Conservation (phyloP, 2,888 invertebrate genomes). For the Urechis unicinctus region DNA sequence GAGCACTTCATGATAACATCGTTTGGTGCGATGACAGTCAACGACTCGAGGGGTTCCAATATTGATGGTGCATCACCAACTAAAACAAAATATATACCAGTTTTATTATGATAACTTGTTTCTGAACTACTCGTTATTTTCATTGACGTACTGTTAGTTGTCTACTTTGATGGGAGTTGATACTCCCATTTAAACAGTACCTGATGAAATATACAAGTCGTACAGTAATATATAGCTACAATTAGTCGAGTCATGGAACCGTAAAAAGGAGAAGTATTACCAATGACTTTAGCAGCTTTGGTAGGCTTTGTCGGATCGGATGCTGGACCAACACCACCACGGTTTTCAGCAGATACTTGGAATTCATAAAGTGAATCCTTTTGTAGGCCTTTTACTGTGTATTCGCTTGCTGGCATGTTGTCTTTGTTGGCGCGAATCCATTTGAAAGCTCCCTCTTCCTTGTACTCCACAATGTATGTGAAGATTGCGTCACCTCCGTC, state of each 20-base stretch:
- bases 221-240: too few species aligned
- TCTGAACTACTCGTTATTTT: too few species aligned
- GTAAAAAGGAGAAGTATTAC: background rate
- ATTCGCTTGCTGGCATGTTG: slow-evolving; percentile 14
- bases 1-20: slow-evolving; percentile 19
- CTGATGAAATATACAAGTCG: too few species aligned
- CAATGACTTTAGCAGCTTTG: background rate
- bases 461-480: slow-evolving; percentile 76
- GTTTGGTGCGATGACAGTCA: slow-evolving; percentile 17
- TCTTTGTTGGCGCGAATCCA: slow-evolving; percentile 36
- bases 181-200: too few species aligned
- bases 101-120: too few species aligned
- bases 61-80: slow-evolving; percentile 42
- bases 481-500: slow-evolving; percentile 85
- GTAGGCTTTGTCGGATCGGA: slow-evolving; percentile 9
- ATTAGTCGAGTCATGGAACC: background rate
- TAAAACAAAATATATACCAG: slow-evolving; percentile 11
- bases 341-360: slow-evolving; percentile 17
- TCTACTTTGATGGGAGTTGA: too few species aligned
- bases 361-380: slow-evolving; percentile 6
- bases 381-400: slow-evolving; percentile 18
- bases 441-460: slow-evolving; percentile 32
- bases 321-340: slow-evolving; percentile 18
- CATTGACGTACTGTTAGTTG: too few species aligned
- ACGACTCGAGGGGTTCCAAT: slow-evolving; percentile 13